Evolutionary conservation across 2,888 invertebrate species (phyloP).

Genomic region (Stratiomys singularior): DNA sequence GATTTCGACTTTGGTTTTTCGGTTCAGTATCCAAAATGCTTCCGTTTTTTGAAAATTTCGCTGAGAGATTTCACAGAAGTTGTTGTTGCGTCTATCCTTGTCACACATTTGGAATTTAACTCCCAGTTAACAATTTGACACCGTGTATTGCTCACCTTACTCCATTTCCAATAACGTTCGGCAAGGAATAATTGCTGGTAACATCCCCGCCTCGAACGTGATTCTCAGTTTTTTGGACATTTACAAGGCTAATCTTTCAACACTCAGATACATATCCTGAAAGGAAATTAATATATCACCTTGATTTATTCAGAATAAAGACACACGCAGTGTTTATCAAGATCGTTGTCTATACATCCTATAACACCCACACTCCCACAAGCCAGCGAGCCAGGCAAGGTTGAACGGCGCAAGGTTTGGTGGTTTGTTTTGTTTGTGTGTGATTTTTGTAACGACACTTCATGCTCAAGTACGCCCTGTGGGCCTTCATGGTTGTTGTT

Average conservation of each 20-base stretch:
- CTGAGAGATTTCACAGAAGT: too few species aligned
- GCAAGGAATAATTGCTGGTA: slow-evolving; percentile 11
- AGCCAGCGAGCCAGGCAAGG: not conserved
- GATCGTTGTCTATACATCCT: slow-evolving; percentile 50
- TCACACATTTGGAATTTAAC: too few species aligned
- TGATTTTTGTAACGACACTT: slow-evolving; percentile 42
- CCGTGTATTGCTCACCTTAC: too few species aligned
- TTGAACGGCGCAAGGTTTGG: slow-evolving; percentile 30
- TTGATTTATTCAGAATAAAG: slow-evolving; percentile 52
- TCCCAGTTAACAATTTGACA: too few species aligned
- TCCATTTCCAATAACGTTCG: too few species aligned
- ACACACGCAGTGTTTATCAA: slow-evolving; percentile 50
- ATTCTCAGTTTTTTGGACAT: not conserved
- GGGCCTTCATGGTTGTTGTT: not conserved
- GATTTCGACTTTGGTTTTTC: too few species aligned
- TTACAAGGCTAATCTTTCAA: slow-evolving; percentile 48
- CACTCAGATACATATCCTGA: slow-evolving; percentile 46
- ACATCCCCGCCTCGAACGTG: not conserved
- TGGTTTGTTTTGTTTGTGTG: too few species aligned
- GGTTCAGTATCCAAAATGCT: too few species aligned
- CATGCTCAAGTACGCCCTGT: slow-evolving; percentile 36
- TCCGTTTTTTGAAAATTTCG: too few species aligned
- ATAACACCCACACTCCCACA: slow-evolving; percentile 49
- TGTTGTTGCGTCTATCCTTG: too few species aligned
- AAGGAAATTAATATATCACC: slow-evolving; percentile 52